Conservation (phyloP, 2,888 invertebrate genomes). For the Tenodera sinensis region DNA sequence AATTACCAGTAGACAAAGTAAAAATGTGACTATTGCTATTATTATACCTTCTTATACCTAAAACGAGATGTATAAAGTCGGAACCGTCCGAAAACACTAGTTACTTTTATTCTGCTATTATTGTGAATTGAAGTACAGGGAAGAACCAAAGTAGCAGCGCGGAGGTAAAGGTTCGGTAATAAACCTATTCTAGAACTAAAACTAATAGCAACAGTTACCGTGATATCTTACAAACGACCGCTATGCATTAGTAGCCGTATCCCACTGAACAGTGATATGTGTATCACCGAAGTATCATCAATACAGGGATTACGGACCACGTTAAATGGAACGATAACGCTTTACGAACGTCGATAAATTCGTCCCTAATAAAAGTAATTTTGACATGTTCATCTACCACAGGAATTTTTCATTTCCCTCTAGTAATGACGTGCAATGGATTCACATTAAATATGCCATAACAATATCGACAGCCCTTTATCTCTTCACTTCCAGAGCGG, state of each 20-base stretch:
- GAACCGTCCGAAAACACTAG: too few species aligned
- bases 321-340: neutral
- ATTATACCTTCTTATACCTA: too few species aligned
- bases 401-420: neutral
- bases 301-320: neutral
- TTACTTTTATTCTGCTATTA: too few species aligned
- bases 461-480: neutral
- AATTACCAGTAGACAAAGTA: too few species aligned
- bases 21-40: too few species aligned
- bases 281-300: neutral
- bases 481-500: neutral
- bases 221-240: neutral
- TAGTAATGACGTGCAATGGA: neutral
- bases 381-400: neutral
- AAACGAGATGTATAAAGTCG: too few species aligned
- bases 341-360: neutral
- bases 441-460: neutral
- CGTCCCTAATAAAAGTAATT: neutral
- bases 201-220: neutral
- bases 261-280: neutral
- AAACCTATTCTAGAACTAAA: too few species aligned
- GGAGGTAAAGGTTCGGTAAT: too few species aligned
- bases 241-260: neutral
- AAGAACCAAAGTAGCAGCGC: too few species aligned
- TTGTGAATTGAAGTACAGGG: too few species aligned